Percentiles rank a stretch among this genome's conserved stretches.
Evolutionary conservation across 2,113 vertebrate genomes (phyloP).

Genomic region (Nothoprocta pentlandii): DNA sequence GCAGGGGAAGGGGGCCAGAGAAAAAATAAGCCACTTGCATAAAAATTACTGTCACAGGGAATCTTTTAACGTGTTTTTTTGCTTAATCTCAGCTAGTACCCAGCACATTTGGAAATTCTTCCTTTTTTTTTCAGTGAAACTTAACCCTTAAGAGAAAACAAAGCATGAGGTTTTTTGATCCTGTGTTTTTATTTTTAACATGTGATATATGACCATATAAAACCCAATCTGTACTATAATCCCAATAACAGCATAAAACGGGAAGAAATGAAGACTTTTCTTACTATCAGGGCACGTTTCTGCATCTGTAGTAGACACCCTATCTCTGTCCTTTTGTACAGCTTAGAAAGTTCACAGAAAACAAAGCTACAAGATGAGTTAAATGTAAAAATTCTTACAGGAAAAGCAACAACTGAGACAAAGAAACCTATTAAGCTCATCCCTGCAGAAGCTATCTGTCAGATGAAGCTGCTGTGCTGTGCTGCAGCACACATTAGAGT

Average conservation of each 20-base stretch:
- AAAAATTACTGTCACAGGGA: constrained; percentile 23
- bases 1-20: background rate
- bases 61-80: background rate
- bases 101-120: background rate
- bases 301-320: background rate
- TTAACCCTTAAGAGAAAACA: background rate
- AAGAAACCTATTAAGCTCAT: background rate
- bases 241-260: background rate
- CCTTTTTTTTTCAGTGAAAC: background rate
- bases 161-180: background rate
- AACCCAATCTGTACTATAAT: background rate
- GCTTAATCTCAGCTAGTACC: background rate
- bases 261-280: background rate
- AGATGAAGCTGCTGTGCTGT: background rate
- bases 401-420: background rate
- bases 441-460: background rate
- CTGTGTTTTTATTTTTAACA: background rate
- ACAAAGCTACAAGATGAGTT: background rate
- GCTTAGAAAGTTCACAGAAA: background rate
- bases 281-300: background rate
- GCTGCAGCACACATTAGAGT: background rate
- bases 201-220: accelerated
- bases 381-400: background rate
- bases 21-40: background rate
- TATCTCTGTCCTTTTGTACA: background rate